Percentiles rank a stretch among this genome's conserved stretches.
phyloP scores from a whole-genome alignment of 2,888 invertebrate species.

The Odontothrips loti region DNA sequence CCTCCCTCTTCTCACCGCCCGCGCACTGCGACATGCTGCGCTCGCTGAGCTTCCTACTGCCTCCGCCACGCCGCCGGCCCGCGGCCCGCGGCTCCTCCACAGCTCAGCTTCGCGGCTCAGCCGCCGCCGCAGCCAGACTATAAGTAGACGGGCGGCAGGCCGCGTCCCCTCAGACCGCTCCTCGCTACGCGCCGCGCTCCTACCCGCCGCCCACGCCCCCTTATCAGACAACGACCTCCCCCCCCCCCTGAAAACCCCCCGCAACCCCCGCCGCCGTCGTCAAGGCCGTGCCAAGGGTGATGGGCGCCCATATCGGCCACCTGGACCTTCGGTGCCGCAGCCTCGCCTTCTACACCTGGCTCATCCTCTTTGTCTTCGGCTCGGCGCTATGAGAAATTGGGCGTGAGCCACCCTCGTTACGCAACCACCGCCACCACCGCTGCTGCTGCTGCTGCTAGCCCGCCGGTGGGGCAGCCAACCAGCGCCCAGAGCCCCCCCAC shows the following conservation, averaged over 20 bases:
- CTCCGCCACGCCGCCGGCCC: too few relatives aligned
- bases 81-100: too few relatives aligned
- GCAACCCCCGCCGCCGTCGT: background rate
- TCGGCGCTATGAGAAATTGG: background rate
- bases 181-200: background rate
- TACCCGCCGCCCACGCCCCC: background rate
- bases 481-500: background rate
- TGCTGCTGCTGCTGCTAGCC: background rate
- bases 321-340: conserved; percentile 12
- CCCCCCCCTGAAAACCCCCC: too few relatives aligned
- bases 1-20: too few relatives aligned
- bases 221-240: background rate
- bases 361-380: conserved; percentile 20
- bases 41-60: too few relatives aligned
- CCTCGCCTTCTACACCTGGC: conserved; percentile 17
- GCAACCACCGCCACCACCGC: background rate
- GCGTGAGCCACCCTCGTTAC: background rate
- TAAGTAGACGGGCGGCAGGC: background rate
- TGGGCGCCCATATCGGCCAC: background rate
- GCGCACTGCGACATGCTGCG: too few relatives aligned
- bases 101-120: background rate
- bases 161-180: background rate
- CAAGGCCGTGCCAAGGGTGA: background rate
- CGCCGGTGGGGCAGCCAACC: background rate
- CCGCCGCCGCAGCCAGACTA: background rate